Conservation (phyloP, 2,113 vertebrate genomes). For the Carassius gibelio region DNA sequence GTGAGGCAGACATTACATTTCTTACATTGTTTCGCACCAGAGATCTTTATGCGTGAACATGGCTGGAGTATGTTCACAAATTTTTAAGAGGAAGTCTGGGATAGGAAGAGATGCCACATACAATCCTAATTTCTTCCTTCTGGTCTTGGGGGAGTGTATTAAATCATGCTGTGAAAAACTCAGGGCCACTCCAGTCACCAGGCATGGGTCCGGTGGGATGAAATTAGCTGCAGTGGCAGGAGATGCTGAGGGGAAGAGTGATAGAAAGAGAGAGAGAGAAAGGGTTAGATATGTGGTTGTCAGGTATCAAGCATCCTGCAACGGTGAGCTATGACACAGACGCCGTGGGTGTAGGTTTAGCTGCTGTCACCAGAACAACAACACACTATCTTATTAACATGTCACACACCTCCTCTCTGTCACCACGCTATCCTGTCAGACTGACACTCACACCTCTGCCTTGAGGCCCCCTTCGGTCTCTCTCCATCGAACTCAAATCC, state of each 20-base stretch:
- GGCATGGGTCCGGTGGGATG: slow-evolving; percentile 27
- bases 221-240: slow-evolving; percentile 40
- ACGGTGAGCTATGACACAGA: slow-evolving; percentile 14
- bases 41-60: slow-evolving; percentile 18
- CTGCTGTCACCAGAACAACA: slow-evolving; percentile 40
- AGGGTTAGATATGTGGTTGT: slow-evolving; percentile 42
- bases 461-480: background rate
- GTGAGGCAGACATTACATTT: slow-evolving; percentile 1
- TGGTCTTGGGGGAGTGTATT: slow-evolving; percentile 34
- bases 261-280: slow-evolving; percentile 26
- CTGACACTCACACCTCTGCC: slow-evolving; percentile 33
- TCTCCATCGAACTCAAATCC: background rate
- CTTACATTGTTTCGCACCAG: slow-evolving; percentile 7
- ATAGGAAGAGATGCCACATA: slow-evolving; percentile 26
- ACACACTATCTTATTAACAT: slow-evolving; percentile 50
- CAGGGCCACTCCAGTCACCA: slow-evolving; percentile 31
- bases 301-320: slow-evolving; percentile 43
- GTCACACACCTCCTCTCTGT: slow-evolving; percentile 37
- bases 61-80: background rate
- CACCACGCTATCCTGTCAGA: slow-evolving; percentile 22
- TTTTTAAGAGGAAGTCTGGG: slow-evolving; percentile 16
- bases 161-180: slow-evolving; percentile 40
- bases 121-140: slow-evolving; percentile 1
- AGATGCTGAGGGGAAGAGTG: slow-evolving; percentile 26
- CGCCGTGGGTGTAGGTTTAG: slow-evolving; percentile 25